Base-by-base conservation (phyloP, 2,113 vertebrate species). In the Lipophrys pholis region DNA sequence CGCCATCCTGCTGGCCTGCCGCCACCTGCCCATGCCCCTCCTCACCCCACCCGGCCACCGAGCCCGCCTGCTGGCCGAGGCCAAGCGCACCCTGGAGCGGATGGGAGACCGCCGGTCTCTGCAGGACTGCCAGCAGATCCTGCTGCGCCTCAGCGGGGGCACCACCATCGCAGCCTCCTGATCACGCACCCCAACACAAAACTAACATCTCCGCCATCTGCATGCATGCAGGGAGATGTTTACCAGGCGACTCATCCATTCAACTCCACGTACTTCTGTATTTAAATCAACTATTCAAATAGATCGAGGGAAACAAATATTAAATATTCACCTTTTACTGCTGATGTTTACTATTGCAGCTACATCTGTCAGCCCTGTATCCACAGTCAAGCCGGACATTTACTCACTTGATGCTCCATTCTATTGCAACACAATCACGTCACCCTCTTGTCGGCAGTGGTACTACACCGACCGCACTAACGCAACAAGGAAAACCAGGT, bases 61-160 rank as follows among this genome's bases (percentile, higher is more conserved):
- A 0, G 96, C 96, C 0, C 94, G 96, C 41, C 94, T 99, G 89
- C 94, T 99, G 86, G 97, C 97, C 0, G 97, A 99, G 84, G 97
- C 98, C 0, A 97, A 97, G 49, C 96, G 97, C 76, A 98, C 96
- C 5, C 91, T 99, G 93, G 97, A 99, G 95, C 96, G 97, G 3
- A 96, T 95, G 62, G 98, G 98, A 5, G 97, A 99, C 93, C 96
- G 95, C 0, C 95, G 97, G 14, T 97, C 97, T 0, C 95, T 97
- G 88, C 96, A 92, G 0, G 97, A 99, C 94, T 99, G 97, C 85
- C 97, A 99, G 85, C 96, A 99, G 90, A 95, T 99, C 91, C 94
- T 99, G 3, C 94, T 99, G 83, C 95, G 96, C 63, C 94, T 99
- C 78, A 95, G 97, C 0, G 96, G 97, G 0, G 97, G 97, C 78